Evolutionary conservation across 2,888 invertebrate genomes (phyloP).

Genomic region (Cheilosia vulpina): DNA sequence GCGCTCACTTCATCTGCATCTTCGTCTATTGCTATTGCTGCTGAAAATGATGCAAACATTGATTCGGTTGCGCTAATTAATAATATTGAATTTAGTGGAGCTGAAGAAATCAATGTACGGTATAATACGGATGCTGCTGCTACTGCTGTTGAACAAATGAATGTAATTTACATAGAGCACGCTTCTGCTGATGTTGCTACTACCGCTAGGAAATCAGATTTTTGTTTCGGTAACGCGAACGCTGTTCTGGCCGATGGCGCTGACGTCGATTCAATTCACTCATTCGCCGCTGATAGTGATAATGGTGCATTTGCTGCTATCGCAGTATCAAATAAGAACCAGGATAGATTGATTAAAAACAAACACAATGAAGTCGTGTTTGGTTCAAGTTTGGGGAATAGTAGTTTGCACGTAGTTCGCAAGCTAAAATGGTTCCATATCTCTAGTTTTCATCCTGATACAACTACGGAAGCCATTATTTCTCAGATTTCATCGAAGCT

Average conservation of each 20-base stretch:
- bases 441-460: conserved; percentile 8
- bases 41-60: too few species aligned
- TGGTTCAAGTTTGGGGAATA: not conserved
- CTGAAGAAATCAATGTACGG: not conserved
- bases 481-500: conserved; percentile 6
- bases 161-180: not conserved
- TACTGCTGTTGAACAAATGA: not conserved
- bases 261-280: not conserved
- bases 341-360: not conserved
- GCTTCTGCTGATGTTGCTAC: conserved; percentile 2
- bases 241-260: not conserved
- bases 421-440: conserved; percentile 10
- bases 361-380: not conserved
- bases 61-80: not conserved
- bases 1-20: too few species aligned
- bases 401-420: conserved; percentile 14
- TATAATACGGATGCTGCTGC: not conserved
- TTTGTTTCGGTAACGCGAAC: not conserved
- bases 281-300: not conserved
- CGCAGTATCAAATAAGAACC: not conserved
- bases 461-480: conserved; percentile 17
- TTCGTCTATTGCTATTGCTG: too few species aligned
- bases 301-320: not conserved
- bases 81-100: not conserved
- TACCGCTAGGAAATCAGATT: too few species aligned